Evolutionary conservation across 2,888 invertebrate genomes (phyloP), one percentile per base, ranked within the genome.

Genomic region (Palloptera scutellata): DNA sequence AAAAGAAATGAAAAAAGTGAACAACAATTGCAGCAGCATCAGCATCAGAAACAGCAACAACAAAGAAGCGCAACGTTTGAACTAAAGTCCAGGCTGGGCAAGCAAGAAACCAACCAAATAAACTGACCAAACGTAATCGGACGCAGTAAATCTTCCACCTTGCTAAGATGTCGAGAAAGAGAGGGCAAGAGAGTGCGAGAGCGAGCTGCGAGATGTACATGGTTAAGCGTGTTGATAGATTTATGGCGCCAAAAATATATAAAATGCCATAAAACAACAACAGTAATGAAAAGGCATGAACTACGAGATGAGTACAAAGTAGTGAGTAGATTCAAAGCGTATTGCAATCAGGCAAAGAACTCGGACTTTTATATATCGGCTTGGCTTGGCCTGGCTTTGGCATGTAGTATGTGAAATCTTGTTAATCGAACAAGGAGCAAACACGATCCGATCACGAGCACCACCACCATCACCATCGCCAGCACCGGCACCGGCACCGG

Each of bases 181-280:
- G 5, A 48, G 15, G 1, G 12, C 11, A 30, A 40, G 10, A 30
- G 43, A 48, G 19, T 48, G 63, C 41, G 45, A 40, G 48, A 57
- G 52, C 19, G 58, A 58, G 52, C 42, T 30, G 30, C 30, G 6
- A 30, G 30, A 12, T n/a, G 58, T 52, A 41, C 60, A 60, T 54
- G 66, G 54, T 53, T 60, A 57, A 66, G 42, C 58, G 77, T 73
- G 80, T 77, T 81, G 81, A 81, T 81, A 81, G 81, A 81, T 81
- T 81, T 81, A 81, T 81, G 81, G 80, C 81, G 81, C 81, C 81
- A 81, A 81, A 81, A 30, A 30, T 30, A 6, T 30, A 30, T 81
- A 79, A 81, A 80, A 77, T 78, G 79, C 80, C 77, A 72, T 75
- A 74, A 76, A 78, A 78, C 76, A 79, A 77, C 70, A 73, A 72